A percentile compares a stretch with the other conserved stretches of the same genome.
phyloP scores from a whole-genome alignment of 2,888 invertebrate species.

The Chymomyza procnemis region DNA sequence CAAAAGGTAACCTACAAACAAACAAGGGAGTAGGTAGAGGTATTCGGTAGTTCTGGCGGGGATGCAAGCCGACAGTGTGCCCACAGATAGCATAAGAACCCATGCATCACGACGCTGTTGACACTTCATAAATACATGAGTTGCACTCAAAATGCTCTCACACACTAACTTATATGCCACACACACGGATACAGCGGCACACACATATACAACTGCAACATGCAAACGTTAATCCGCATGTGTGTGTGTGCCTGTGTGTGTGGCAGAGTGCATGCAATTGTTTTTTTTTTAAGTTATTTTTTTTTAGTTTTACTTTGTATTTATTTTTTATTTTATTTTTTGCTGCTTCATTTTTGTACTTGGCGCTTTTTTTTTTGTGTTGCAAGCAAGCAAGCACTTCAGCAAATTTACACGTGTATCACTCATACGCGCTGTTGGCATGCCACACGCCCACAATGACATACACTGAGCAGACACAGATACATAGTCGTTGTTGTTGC shows the following conservation, averaged over 20 bases:
- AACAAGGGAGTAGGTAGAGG: not conserved
- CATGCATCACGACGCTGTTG: slow-evolving; percentile 69
- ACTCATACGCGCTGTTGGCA: slow-evolving; percentile 59
- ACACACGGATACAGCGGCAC: too few relatives aligned
- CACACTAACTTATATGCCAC: slow-evolving; percentile 12
- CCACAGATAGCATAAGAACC: slow-evolving; percentile 55
- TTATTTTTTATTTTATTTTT: slow-evolving; percentile 2
- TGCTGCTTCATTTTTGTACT: not conserved
- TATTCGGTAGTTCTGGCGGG: not conserved
- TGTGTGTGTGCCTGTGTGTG: slow-evolving; percentile 17
- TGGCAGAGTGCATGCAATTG: slow-evolving; percentile 35
- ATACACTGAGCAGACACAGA: not conserved
- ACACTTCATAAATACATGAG: slow-evolving; percentile 70
- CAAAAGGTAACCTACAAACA: not conserved
- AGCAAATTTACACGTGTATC: slow-evolving; percentile 70
- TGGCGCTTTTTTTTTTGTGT: slow-evolving; percentile 5
- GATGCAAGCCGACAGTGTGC: slow-evolving; percentile 16
- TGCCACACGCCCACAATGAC: slow-evolving; percentile 25
- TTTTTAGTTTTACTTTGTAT: slow-evolving; percentile 33
- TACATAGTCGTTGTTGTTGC: not conserved
- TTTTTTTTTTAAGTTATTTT: slow-evolving; percentile 23
- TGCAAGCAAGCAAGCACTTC: slow-evolving; percentile 55
- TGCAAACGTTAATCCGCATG: slow-evolving; percentile 10
- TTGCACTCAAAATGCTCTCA: slow-evolving; percentile 47
- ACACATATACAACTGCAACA: slow-evolving; percentile 4